Conservation (phyloP, 2,888 invertebrate genomes). For the Ceriagrion tenellum region DNA sequence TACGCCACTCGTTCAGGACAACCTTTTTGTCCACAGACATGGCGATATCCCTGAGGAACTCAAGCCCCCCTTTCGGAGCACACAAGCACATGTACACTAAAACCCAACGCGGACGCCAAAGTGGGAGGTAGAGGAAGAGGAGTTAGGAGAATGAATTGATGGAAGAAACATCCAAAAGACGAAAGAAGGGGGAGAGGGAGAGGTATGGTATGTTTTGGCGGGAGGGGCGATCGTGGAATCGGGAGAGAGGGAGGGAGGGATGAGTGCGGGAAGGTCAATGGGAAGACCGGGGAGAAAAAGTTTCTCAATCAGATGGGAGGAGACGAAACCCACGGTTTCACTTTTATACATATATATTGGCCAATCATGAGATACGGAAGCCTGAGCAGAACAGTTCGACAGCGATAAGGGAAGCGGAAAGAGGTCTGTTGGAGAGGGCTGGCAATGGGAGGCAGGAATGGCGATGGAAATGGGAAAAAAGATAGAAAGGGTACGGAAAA, state of each 20-base stretch:
- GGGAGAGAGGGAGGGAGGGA: neutral
- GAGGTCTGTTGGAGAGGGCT: neutral
- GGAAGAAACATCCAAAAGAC: neutral
- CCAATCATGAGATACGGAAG: slow-evolving; percentile 42
- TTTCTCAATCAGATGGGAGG: slow-evolving; percentile 40
- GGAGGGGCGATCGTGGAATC: neutral
- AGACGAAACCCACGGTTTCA: slow-evolving; percentile 39
- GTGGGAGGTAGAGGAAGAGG: neutral
- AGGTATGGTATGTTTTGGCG: neutral
- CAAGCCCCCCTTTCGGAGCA: neutral
- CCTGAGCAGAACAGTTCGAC: neutral
- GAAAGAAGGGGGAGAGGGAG: neutral
- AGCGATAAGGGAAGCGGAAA: neutral
- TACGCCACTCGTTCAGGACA: too few relatives aligned
- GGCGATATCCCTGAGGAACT: too few relatives aligned
- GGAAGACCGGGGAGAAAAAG: slow-evolving; percentile 33
- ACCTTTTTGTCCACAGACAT: too few relatives aligned
- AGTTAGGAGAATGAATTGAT: neutral
- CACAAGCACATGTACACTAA: neutral
- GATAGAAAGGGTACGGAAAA: neutral
- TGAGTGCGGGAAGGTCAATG: neutral
- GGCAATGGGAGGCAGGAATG: too few relatives aligned
- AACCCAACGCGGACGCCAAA: neutral
- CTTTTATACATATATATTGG: slow-evolving; percentile 40
- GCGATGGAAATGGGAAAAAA: neutral